Conservation (phyloP, 2,888 invertebrate species). For the Laothoe populi region DNA sequence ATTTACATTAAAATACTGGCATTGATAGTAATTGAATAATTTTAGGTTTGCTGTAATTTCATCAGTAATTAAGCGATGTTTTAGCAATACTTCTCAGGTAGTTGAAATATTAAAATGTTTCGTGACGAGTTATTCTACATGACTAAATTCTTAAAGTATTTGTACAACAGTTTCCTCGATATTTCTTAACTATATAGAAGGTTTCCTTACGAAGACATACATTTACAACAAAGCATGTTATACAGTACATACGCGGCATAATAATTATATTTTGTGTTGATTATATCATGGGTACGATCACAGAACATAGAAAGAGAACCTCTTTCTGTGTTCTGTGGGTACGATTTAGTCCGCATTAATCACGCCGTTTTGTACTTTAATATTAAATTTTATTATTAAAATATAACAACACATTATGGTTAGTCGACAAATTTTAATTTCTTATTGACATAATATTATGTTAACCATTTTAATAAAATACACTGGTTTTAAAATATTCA, state of each 20-base stretch:
- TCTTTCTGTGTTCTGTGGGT: no score
- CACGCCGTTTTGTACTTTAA: slow-evolving; percentile 35
- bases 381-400: slow-evolving; percentile 27
- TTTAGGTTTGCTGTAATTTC: slow-evolving; percentile 41
- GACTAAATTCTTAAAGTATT: slow-evolving; percentile 60
- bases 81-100: slow-evolving; percentile 23
- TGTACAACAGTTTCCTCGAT: slow-evolving; percentile 59
- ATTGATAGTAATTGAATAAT: slow-evolving; percentile 71
- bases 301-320: no score
- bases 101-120: slow-evolving; percentile 14
- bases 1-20: slow-evolving; percentile 84
- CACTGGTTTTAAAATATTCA: slow-evolving; percentile 40
- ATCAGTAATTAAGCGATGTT: slow-evolving; percentile 14
- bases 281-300: slow-evolving; percentile 20
- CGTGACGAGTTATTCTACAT: slow-evolving; percentile 41
- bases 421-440: slow-evolving; percentile 27
- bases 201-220: slow-evolving; percentile 43
- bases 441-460: slow-evolving; percentile 25
- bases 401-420: slow-evolving; percentile 26
- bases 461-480: slow-evolving; percentile 35
- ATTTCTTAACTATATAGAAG: slow-evolving; percentile 44
- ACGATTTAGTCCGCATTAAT: slow-evolving; percentile 30
- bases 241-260: slow-evolving; percentile 47
- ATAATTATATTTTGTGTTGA: background rate
- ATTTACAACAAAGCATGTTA: slow-evolving; percentile 42